These are phyloP conservation scores for Dasyprocta punctata DNA, from an alignment of 2,113 vertebrate species.

Conservation along the genomic window DNA sequence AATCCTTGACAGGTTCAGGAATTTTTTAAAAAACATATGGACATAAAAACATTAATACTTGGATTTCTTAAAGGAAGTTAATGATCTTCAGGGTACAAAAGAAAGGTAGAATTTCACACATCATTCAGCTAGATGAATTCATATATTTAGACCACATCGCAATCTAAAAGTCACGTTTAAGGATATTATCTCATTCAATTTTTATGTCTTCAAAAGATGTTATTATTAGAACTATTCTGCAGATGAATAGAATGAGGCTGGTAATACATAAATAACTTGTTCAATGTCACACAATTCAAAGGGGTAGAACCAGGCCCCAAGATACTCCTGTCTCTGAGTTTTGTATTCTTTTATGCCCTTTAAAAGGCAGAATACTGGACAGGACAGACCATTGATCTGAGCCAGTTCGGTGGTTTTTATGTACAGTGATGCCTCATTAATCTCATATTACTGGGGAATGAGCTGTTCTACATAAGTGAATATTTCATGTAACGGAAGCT, in stretches of 20 bases:
- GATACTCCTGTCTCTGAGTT: conserved; percentile 38
- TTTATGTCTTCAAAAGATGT: background rate
- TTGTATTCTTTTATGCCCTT: conserved; percentile 61
- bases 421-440: conserved; percentile 74
- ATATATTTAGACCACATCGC: background rate
- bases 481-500: conserved; percentile 74
- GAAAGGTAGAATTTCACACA: background rate
- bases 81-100: background rate
- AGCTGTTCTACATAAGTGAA: conserved; percentile 78
- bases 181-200: background rate
- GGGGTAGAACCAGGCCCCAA: background rate
- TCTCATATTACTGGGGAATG: conserved; percentile 76
- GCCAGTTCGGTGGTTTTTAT: conserved; percentile 69
- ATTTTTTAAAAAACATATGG: background rate
- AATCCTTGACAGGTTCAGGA: conserved; percentile 9
- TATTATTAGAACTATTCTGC: background rate
- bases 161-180: conserved; percentile 10
- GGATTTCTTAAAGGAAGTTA: conserved; percentile 9
- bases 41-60: conserved; percentile 27
- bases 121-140: background rate
- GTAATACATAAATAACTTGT: conserved; percentile 14
- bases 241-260: conserved; percentile 27
- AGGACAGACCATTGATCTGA: conserved; percentile 71
- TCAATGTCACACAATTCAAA: background rate
- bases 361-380: conserved; percentile 60